Evolutionary conservation across 1,140 invertebrate genomes (phyloP), one percentile per base, ranked within the genome.

Genomic region (Drosophila kepulauana): DNA sequence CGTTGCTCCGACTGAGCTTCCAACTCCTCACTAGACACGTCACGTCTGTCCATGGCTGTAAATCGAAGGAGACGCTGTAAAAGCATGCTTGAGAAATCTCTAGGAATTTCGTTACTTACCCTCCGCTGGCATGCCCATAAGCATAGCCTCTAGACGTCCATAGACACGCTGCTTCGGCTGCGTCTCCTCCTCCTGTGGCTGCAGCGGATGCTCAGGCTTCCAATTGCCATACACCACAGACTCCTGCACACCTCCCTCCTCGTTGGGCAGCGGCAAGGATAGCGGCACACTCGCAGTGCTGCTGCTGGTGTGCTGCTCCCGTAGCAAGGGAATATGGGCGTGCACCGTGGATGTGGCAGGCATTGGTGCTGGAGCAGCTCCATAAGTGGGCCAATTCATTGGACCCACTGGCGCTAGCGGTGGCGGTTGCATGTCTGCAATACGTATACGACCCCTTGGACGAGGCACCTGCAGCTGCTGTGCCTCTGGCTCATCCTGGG

Each of bases 141-240:
- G 65, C 82, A 84, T 87, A 3, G 78, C 88, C 56, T 88, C 88
- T 28, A 91, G 30, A 0, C 81, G 75, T 0, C 82, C 79, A 45
- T 76, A 88, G 6, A 79, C 71, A 13, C 82, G 71, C 33, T 91
- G 68, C 49, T 57, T 90, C 16, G 82, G 64, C 58, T 68, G 68
- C 6, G 57, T 16, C 1, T 77, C 68, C 0, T 13, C 25, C 0
- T 65, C 62, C 5, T 58, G 66, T 0, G 90, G 89, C 5, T 59
- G 70, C 6, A 73, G 61, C 5, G 85, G 89, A 33, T 77, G 89
- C 8, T 91, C 86, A 11, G 86, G 82, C 56, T 91, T 91, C 90
- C 90, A 91, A 49, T 90, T 90, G 38, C 90, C 90, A 62, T 91
- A 91, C 2, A 91, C 82, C 20, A 91, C 87, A 0, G 78, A 58